Conservation (phyloP, 2,888 invertebrate species). For the Drosophila demipolita region DNA sequence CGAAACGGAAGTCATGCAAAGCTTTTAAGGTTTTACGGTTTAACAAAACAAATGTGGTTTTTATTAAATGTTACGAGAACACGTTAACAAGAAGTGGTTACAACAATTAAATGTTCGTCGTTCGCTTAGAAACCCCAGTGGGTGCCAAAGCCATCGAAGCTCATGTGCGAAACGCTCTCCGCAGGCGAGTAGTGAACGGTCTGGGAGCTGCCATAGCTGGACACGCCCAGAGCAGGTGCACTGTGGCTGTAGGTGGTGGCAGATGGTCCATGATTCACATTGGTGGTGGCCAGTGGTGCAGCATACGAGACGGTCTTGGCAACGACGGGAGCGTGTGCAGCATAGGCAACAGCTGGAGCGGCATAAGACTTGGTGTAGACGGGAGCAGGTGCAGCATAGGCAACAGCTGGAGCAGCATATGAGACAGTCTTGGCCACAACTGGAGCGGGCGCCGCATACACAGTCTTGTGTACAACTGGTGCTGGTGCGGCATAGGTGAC, state of each 20-base stretch:
- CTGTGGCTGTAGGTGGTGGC: slow-evolving; percentile 82
- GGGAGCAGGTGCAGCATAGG: slow-evolving; percentile 69
- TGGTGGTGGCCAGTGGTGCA: slow-evolving; percentile 71
- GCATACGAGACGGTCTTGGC: slow-evolving; percentile 69
- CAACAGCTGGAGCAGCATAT: slow-evolving; percentile 76
- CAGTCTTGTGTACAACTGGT: slow-evolving; percentile 32
- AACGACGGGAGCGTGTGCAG: slow-evolving; percentile 59
- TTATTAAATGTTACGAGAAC: slow-evolving; percentile 46
- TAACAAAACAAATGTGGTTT: slow-evolving; percentile 41
- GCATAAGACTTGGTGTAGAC: slow-evolving; percentile 22
- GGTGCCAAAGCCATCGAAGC: slow-evolving; percentile 88
- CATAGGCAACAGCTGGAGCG: slow-evolving; percentile 24
- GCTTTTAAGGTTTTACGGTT: slow-evolving; percentile 39
- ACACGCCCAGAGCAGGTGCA: slow-evolving; percentile 82
- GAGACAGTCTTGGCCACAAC: slow-evolving; percentile 26
- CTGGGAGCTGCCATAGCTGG: slow-evolving; percentile 82
- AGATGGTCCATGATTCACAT: slow-evolving; percentile 72
- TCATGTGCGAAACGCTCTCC: slow-evolving; percentile 88
- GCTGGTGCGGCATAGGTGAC: slow-evolving; percentile 68
- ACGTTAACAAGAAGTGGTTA: slow-evolving; percentile 61
- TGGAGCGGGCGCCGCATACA: slow-evolving; percentile 66
- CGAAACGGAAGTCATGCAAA: slow-evolving; percentile 40
- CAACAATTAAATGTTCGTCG: slow-evolving; percentile 24
- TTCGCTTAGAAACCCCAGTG: slow-evolving; percentile 88
- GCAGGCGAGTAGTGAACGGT: slow-evolving; percentile 86